phyloP scores from a whole-genome alignment of 2,113 vertebrate genomes.

The Lynx canadensis region DNA sequence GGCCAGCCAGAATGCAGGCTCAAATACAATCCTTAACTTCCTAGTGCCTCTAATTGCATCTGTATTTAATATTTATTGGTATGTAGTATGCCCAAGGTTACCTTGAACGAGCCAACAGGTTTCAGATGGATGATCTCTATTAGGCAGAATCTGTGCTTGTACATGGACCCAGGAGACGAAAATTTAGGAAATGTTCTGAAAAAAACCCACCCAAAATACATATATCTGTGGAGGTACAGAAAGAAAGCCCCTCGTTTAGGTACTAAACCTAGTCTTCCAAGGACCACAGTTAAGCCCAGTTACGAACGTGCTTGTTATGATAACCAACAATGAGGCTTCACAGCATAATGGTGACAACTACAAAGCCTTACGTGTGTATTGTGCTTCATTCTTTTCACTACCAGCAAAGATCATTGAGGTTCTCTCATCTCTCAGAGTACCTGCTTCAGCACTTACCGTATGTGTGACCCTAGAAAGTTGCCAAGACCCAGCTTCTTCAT shows the following conservation, averaged over 20 bases:
- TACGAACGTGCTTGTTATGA: background rate
- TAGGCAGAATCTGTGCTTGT: background rate
- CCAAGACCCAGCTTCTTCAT: background rate
- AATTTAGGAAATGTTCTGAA: background rate
- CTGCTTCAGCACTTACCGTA: background rate
- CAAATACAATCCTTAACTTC: background rate
- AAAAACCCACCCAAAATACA: background rate
- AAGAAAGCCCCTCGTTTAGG: background rate
- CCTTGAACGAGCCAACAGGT: background rate
- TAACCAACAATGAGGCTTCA: background rate
- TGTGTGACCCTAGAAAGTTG: background rate
- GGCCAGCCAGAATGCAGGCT: background rate
- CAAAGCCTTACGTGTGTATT: fast-evolving
- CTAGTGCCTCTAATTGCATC: background rate
- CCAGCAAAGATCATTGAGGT: background rate
- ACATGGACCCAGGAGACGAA: background rate
- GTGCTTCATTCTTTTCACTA: background rate
- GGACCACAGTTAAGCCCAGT: background rate
- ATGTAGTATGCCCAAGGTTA: background rate
- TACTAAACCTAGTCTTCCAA: background rate
- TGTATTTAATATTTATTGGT: background rate
- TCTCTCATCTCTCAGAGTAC: background rate
- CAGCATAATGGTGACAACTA: background rate
- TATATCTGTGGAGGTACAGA: background rate
- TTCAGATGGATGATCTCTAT: background rate